Base-by-base conservation (phyloP, 2,113 vertebrate species). In the Bombycilla garrulus region DNA sequence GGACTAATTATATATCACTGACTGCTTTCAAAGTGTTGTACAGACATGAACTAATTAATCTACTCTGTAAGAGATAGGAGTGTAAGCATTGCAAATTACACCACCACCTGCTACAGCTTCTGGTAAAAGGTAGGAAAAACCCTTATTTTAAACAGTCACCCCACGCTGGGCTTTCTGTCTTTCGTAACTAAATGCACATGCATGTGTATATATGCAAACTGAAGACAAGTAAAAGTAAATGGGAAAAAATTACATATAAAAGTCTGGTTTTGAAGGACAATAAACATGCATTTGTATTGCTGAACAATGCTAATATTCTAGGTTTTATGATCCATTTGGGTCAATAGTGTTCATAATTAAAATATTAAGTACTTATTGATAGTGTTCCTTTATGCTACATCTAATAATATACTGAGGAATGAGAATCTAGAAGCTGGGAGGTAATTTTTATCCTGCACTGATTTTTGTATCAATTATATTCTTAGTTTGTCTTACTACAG, bases 31-130 rank as follows among this genome's bases (percentile, higher is more conserved):
- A 79, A 93, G 33, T 83, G 50, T 56, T 93, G 51, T 93, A 83
- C 58, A 70, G 76, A 84, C 82, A 84, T 57, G 82, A 94, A 88
- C 72, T 88, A 95, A 95, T 95, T 95, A 90, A 95, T 96, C 56
- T 93, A 45, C 53, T 91, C 14, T 21, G 2, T 93, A 31, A 73
- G 91, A 91, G 71, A 83, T 26, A 60, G 36, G 12, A 60, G 6
- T 19, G 5, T 24, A 92, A 78, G 28, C 33, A 67, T 28, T 76
- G 44, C 22, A 84, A 78, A 23, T 92, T 87, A 88, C 61, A 88
- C 11, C 42, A 77, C 38, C 53, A 93, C 22, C 71, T 90, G 69
- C 28, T n/a, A 81, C 22, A 70, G 11, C 16, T 73, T 94, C 64
- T 88, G 44, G 51, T 54, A 62, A 81, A 90, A 88, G 45, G 35